A percentile compares a stretch with the other conserved stretches of the same genome.
Conservation (phyloP, 2,888 invertebrate genomes). For the Craniophora ligustri region DNA sequence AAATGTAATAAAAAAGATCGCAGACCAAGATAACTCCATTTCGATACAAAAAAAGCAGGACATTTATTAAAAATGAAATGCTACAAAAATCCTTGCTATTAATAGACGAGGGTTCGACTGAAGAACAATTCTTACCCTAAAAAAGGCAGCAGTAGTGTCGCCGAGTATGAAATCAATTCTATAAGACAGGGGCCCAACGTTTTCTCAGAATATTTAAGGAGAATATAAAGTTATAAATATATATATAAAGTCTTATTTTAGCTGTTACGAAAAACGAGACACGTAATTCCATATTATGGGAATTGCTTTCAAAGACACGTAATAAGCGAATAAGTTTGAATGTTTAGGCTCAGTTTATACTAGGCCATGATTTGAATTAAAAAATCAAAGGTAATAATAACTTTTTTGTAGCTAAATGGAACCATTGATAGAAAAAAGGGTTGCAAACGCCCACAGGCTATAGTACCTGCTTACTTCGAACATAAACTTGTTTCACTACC, state of each 20-base stretch:
- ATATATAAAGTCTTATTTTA: background rate
- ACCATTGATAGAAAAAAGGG: too few species aligned
- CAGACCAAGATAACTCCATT: background rate
- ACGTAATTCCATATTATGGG: constrained; percentile 2
- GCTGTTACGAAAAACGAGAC: constrained; percentile 2
- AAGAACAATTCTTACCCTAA: background rate
- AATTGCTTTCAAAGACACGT: constrained; percentile 9
- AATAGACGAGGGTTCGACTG: background rate
- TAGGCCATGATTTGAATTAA: too few species aligned
- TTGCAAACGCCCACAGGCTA: too few species aligned
- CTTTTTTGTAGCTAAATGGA: too few species aligned
- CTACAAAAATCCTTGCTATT: constrained; percentile 3
- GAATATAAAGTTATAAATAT: constrained; percentile 15
- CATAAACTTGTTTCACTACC: too few species aligned
- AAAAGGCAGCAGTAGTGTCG: constrained; percentile 7
- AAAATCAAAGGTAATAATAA: too few species aligned
- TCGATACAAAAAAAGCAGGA: background rate
- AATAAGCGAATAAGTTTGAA: too few species aligned
- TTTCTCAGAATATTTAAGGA: constrained; percentile 3
- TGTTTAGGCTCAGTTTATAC: too few species aligned
- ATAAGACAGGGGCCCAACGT: constrained; percentile 12
- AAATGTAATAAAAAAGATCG: background rate
- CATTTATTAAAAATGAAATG: background rate
- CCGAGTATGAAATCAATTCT: constrained; percentile 32
- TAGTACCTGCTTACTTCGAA: too few species aligned